These are phyloP conservation scores for Halisarca cf. caerulea DNA, from an alignment of 37 sponge, comb jelly and placozoan species.

Conservation along the genomic window DNA sequence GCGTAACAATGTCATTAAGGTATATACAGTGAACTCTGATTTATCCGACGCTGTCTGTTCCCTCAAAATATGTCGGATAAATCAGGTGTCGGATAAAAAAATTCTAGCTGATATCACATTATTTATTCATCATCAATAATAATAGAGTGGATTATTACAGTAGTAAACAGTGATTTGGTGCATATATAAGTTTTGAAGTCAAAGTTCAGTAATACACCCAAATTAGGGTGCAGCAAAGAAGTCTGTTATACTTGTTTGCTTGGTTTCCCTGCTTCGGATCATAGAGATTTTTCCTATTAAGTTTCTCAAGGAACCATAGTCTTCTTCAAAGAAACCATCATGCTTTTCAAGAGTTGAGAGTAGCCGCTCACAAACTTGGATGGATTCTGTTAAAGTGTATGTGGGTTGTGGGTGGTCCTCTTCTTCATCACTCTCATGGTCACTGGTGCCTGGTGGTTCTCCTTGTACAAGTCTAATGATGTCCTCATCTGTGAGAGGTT, in stretches of 20 bases:
- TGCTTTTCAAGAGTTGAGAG: not conserved
- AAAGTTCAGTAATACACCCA: no score
- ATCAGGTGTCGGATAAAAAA: no score
- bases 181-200: no score
- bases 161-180: no score
- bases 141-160: no score
- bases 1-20: no score
- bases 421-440: conserved; percentile 7
- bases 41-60: no score
- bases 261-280: not conserved
- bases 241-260: not conserved
- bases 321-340: not conserved
- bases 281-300: not conserved
- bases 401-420: not conserved
- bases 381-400: conserved; percentile 1
- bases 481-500: conserved; percentile 9
- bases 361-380: not conserved
- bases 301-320: not conserved
- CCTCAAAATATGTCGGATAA: no score
- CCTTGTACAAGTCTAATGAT: conserved; percentile 16
- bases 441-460: conserved; percentile 1
- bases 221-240: not conserved
- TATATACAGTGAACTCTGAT: no score
- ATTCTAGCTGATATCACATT: no score
- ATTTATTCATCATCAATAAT: no score